phyloP scores from a whole-genome alignment of 2,113 vertebrate species.

The Callopanchax toddi region DNA sequence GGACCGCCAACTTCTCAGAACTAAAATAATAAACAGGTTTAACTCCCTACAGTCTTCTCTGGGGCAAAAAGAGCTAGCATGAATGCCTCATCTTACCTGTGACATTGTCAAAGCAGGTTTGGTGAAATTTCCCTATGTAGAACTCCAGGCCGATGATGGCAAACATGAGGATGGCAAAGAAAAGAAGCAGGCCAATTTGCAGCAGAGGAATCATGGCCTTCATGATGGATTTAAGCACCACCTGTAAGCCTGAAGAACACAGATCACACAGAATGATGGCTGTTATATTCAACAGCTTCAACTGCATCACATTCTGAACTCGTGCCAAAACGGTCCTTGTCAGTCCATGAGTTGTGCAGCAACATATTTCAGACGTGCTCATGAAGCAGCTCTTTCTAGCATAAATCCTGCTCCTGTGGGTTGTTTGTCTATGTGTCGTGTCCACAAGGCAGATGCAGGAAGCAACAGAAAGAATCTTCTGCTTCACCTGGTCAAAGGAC shows the following conservation, averaged over 20 bases:
- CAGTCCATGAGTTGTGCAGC: not conserved
- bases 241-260: constrained; percentile 87
- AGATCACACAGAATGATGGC: not conserved
- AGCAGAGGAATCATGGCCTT: constrained; percentile 96
- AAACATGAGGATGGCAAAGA: constrained; percentile 97
- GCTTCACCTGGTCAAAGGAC: no score
- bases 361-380: not conserved
- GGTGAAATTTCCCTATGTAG: constrained; percentile 96
- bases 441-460: no score
- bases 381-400: not conserved
- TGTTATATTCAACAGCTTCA: not conserved
- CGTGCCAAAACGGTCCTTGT: not conserved
- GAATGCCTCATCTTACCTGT: constrained; percentile 78
- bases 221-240: constrained; percentile 97
- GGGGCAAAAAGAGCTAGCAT: constrained; percentile 11
- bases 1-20: no score
- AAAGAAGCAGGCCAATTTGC: constrained; percentile 93
- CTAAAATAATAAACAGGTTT: no score
- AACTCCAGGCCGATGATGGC: constrained; percentile 97
- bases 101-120: constrained; percentile 88
- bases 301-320: not conserved
- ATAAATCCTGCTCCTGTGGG: not conserved
- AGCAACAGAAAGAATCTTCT: no score
- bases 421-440: no score
- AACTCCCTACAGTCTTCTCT: not conserved